phyloP scores from a whole-genome alignment of 1,140 invertebrate species.

The Scaptodrosophila lebanonensis region DNA sequence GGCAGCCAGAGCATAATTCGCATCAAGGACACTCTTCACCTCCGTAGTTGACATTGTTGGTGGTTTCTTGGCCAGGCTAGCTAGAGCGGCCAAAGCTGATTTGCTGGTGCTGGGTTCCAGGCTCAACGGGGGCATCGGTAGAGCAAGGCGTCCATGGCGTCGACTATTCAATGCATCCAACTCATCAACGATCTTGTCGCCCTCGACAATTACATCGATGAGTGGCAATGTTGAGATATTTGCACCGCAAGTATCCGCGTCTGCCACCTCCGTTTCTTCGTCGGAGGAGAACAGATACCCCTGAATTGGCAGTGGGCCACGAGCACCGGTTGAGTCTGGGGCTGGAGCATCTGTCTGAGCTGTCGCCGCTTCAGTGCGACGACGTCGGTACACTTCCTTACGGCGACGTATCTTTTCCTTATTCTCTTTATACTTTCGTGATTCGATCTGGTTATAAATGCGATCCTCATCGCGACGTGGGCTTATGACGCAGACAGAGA shows the following conservation, averaged over 20 bases:
- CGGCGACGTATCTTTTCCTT: slow-evolving; percentile 86
- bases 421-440: slow-evolving; percentile 85
- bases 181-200: slow-evolving; percentile 67
- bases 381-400: slow-evolving; percentile 80
- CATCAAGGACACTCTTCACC: background rate
- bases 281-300: slow-evolving; percentile 67
- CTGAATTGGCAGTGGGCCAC: slow-evolving; percentile 49
- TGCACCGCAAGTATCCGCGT: background rate
- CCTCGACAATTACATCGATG: slow-evolving; percentile 33
- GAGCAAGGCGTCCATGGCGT: slow-evolving; percentile 11
- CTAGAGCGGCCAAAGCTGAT: slow-evolving; percentile 8
- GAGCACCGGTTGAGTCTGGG: slow-evolving; percentile 36
- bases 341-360: background rate
- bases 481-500: slow-evolving; percentile 84
- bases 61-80: background rate
- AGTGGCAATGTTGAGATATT: slow-evolving; percentile 15
- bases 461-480: slow-evolving; percentile 87
- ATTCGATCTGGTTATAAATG: slow-evolving; percentile 82
- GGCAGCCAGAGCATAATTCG: too few species aligned
- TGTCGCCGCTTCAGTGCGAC: slow-evolving; percentile 34
- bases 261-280: slow-evolving; percentile 41
- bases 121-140: slow-evolving; percentile 13
- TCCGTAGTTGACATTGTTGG: background rate
- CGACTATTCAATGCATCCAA: slow-evolving; percentile 38
- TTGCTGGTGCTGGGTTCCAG: slow-evolving; percentile 35